These are phyloP conservation scores for Channallabes apus DNA, from an alignment of 2,797 vertebrate species.

Conservation along the genomic window DNA sequence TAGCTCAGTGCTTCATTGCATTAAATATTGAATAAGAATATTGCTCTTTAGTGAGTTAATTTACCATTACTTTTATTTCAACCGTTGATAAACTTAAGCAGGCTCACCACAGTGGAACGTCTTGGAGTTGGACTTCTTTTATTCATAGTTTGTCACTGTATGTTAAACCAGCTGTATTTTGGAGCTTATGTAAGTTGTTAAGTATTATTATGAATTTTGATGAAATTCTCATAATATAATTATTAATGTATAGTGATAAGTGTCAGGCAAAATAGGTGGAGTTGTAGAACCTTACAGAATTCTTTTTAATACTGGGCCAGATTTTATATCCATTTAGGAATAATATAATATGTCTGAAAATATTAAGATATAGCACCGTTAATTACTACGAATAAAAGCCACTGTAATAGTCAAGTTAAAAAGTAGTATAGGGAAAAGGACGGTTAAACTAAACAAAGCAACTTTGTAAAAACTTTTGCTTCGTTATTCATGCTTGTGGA, in stretches of 20 bases:
- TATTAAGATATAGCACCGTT: neutral
- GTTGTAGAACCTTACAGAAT: neutral
- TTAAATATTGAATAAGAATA: neutral
- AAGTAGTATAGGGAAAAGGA: neutral
- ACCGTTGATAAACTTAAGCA: neutral
- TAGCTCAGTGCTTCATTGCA: neutral
- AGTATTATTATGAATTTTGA: neutral
- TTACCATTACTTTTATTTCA: neutral
- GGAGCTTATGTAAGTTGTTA: neutral
- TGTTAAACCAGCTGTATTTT: neutral
- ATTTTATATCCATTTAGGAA: neutral
- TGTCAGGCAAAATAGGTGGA: neutral
- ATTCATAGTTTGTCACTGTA: neutral
- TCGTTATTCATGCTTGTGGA: slow-evolving; percentile 16
- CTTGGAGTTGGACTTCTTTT: neutral
- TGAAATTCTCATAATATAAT: neutral
- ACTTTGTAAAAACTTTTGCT: slow-evolving; percentile 2
- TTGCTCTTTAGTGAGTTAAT: neutral
- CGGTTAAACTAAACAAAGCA: slow-evolving; percentile 14
- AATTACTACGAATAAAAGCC: neutral
- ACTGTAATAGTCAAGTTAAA: neutral
- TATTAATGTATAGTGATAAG: neutral
- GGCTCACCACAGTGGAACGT: neutral
- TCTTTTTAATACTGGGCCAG: neutral
- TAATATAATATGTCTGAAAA: neutral